phyloP scores from a whole-genome alignment of 2,888 invertebrate genomes.

The Bhutanitis thaidina region DNA sequence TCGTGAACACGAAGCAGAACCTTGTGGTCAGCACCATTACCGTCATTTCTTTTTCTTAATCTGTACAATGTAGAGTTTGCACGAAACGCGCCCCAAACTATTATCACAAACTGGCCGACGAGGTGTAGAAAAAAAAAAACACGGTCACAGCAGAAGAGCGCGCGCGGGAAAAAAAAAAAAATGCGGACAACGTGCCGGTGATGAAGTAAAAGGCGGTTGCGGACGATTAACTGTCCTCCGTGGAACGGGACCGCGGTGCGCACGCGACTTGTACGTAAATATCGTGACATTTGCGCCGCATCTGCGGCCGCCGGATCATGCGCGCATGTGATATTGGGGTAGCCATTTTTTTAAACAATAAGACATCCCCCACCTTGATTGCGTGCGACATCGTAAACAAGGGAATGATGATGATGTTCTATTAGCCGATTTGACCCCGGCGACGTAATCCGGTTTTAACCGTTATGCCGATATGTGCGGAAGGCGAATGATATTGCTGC shows the following conservation, averaged over 20 bases:
- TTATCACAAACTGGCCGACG: constrained; percentile 38
- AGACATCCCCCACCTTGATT: too few species aligned
- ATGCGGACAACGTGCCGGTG: constrained; percentile 6
- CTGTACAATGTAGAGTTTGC: background rate
- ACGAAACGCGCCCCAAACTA: constrained; percentile 32
- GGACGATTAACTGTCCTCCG: constrained; percentile 43
- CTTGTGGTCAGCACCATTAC: background rate
- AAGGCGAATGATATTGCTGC: too few species aligned
- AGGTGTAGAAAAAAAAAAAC: constrained; percentile 29
- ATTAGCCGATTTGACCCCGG: too few species aligned
- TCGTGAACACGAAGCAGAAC: too few species aligned
- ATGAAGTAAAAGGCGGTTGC: constrained; percentile 34
- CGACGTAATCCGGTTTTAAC: too few species aligned
- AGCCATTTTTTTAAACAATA: constrained; percentile 26
- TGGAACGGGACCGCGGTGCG: constrained; percentile 55
- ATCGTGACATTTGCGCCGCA: constrained; percentile 61
- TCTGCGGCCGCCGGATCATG: constrained; percentile 30
- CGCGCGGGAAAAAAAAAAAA: constrained; percentile 15
- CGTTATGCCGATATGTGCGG: too few species aligned
- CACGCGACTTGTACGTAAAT: constrained; percentile 60
- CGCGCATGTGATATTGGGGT: constrained; percentile 28
- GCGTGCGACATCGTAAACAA: too few species aligned
- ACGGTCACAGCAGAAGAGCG: constrained; percentile 14
- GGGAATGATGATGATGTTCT: too few species aligned
- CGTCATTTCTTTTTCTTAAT: background rate